Percentiles rank a stretch among this genome's conserved stretches.
Evolutionary conservation across 2,113 vertebrate species (phyloP).

Genomic region (Xyliphius kryptos): DNA sequence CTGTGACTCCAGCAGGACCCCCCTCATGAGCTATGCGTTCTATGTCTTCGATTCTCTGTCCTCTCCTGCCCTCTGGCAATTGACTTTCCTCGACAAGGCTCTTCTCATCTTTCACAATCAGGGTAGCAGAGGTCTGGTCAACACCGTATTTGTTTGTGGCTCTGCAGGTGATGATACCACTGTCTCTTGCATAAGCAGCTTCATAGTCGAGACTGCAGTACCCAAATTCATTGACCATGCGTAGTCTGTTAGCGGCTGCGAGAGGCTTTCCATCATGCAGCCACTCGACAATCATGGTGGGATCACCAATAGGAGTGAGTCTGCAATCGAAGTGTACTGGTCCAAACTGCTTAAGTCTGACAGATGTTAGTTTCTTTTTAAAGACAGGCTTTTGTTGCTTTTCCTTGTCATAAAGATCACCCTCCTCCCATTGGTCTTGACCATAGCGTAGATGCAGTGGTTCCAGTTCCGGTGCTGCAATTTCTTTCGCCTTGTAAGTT

Average conservation of each 20-base stretch:
- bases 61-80: conserved; percentile 84
- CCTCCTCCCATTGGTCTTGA: conserved; percentile 74
- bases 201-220: conserved; percentile 95
- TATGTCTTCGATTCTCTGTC: conserved; percentile 84
- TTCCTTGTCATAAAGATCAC: conserved; percentile 95
- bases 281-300: conserved; percentile 96
- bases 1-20: conserved; percentile 71
- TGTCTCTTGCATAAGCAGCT: conserved; percentile 89
- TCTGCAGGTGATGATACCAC: conserved; percentile 62
- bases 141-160: conserved; percentile 84
- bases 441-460: conserved; percentile 78
- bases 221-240: conserved; percentile 55
- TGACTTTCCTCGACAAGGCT: conserved; percentile 77
- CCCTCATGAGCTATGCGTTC: conserved; percentile 88
- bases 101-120: conserved; percentile 74
- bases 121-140: conserved; percentile 90
- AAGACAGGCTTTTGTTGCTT: conserved; percentile 95
- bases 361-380: conserved; percentile 92
- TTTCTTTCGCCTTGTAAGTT: conserved; percentile 94
- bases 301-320: conserved; percentile 87
- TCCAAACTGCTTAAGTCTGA: conserved; percentile 85
- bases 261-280: conserved; percentile 90
- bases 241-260: conserved; percentile 88
- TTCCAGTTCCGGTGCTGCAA: conserved; percentile 86
- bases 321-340: conserved; percentile 60